phyloP scores from a whole-genome alignment of 2,113 vertebrate genomes.

The Paramisgurnus dabryanus region DNA sequence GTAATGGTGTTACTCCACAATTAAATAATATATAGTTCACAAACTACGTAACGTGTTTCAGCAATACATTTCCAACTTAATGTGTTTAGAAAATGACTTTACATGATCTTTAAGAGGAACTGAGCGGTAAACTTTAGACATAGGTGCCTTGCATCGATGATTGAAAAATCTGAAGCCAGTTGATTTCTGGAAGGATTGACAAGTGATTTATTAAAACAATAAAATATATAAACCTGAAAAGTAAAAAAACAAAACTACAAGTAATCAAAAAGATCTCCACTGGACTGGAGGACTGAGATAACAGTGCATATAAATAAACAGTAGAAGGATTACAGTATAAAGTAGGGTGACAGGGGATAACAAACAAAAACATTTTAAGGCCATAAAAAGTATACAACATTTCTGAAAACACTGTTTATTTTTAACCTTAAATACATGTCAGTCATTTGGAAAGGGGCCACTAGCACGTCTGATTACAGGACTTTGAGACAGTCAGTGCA shows the following conservation, averaged over 20 bases:
- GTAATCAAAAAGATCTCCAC: conserved; percentile 87
- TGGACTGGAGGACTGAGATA: conserved; percentile 78
- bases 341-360: conserved; percentile 51
- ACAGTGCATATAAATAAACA: conserved; percentile 91
- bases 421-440: conserved; percentile 85
- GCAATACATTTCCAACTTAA: no score
- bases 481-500: conserved; percentile 85
- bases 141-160: no score
- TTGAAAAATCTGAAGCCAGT: background rate
- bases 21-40: no score
- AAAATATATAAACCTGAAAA: conserved; percentile 90
- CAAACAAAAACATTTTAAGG: conserved; percentile 56
- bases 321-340: conserved; percentile 83
- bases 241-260: conserved; percentile 86
- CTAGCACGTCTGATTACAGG: conserved; percentile 80
- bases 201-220: conserved; percentile 88
- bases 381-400: conserved; percentile 86
- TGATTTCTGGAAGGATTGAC: conserved; percentile 51
- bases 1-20: no score
- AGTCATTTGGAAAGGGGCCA: conserved; percentile 79
- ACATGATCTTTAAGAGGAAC: no score
- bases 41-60: no score
- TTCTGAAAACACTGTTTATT: conserved; percentile 78
- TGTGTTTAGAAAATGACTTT: no score
- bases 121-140: no score